Evolutionary conservation across 2,888 invertebrate genomes (phyloP), one percentile per base, ranked within the genome.

Genomic region (Syrista parreyssii): DNA sequence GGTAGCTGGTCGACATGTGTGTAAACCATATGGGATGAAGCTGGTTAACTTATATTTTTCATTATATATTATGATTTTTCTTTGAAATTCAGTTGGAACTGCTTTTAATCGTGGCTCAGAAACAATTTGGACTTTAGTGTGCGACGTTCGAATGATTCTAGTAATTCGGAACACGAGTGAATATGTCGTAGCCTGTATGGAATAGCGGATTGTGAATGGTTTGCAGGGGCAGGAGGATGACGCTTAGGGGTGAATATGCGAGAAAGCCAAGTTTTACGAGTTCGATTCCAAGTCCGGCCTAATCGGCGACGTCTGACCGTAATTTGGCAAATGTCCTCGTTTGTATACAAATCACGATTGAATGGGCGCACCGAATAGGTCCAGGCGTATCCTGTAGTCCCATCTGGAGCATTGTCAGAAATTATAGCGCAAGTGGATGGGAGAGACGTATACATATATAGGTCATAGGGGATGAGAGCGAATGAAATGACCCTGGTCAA

Each of bases 251-350:
- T 0, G 30, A 30, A 23, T 31, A 12, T 1, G 31, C 68, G 79
- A 73, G 76, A 69, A 76, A 68, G 73, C 74, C 76, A 71, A 12
- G 71, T 71, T 71, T 71, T 71, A 71, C 33, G 77, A 80, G 77
- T 77, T 78, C 75, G 79, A 81, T 79, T 76, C 79, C 79, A 79
- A 77, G 32, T 79, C 75, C 73, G 77, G 78, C 77, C 83, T 82
- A 82, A 84, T 84, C 84, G 83, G 80, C 78, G 79, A 79, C 76
- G 80, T 79, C 82, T 76, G 82, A 80, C 79, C 81, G 82, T 84
- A 83, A 84, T 84, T 84, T 83, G 80, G 82, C 83, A 79, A 82
- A 82, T 77, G 78, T 79, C 68, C 71, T 72, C 76, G 79, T 75
- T 80, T 80, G 79, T 81, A 80, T 82, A 82, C 78, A 78, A 81